Base-by-base conservation (phyloP, 2,888 invertebrate species). In the Galerucella calmariensis region DNA sequence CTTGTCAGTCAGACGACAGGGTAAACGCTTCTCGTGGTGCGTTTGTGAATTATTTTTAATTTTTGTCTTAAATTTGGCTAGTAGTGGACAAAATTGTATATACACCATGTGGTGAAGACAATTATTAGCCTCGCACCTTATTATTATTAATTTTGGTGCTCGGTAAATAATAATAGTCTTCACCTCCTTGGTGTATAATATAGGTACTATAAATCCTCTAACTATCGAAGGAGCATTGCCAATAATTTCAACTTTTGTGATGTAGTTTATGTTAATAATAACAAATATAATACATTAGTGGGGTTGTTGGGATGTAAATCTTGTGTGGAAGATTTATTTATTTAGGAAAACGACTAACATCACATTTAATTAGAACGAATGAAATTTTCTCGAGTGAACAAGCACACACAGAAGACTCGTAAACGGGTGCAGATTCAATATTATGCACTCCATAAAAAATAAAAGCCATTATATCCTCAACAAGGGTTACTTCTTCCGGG, bases 401-500 rank as follows among this genome's bases (percentile, higher is more conserved):
- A 70, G 73, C 80, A 76, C 65, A 72, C 69, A 79, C 70, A 77
- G 75, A 76, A 78, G 75, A 75, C 76, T 75, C 70, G 72, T 73
- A 73, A 79, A 78, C 80, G 78, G 78, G 76, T 74, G 79, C 80
- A 76, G 67, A 73, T 67, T 76, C 77, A 72, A 77, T 77, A 79
- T 76, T 80, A 79, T 76, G 76, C 77, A 75, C 69, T 69, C 65
- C 69, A 80, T 75, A 81, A 81, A 81, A 83, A 80, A 79, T 79
- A 79, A 79, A 81, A 81, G 81, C 79, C 76, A 75, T 83, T 82
- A 81, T 83, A 80, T 79, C 80, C 75, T 83, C 82, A 82, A 82
- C 81, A 81, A 82, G 83, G 85, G 83, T 83, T 77, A 78, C 78
- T 79, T 83, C 83, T 81, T 82, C 82, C 78, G 81, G 81, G 83